Base-by-base conservation (phyloP, 2,797 vertebrate species). In the Decapterus maruadsi region DNA sequence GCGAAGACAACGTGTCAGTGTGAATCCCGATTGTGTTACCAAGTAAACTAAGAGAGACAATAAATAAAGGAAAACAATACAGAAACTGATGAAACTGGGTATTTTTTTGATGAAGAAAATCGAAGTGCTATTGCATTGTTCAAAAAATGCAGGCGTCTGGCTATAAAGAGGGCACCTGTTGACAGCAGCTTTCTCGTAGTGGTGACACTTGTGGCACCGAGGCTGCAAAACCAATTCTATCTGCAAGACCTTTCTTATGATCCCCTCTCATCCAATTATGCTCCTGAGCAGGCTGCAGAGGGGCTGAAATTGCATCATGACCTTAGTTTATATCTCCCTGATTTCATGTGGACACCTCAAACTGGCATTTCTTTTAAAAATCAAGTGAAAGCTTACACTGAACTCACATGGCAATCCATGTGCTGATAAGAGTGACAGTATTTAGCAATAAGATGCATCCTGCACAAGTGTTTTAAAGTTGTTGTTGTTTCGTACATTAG, bases 241-340 rank as follows among this genome's bases (percentile, higher is more conserved):
- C 51, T 54, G 34, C 34, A 40, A 62, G 58, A 71, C 72, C 70
- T 85, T 79, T 77, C 66, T 57, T 11, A 58, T 70, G 57, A 73
- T 79, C 51, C 51, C 66, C 51, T 64, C 40, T 72, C 55, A 71
- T 79, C 68, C 50, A 77, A 84, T 87, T 80, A 75, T 76, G 45
- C 63, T 75, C 56, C 61, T 29, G 63, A 72, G 64, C 57, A 22
- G 68, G 34, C 36, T 40, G 60, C 68, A 60, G 36, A 65, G 6
- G 50, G 19, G 1, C 26, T 62, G 62, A 77, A 80, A 85, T 80
- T 83, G 55, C 61, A 74, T 38, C 50, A 60, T 80, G 78, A 78
- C 72, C 66, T 75, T 34, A 45, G 50, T 57, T 75, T 76, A 48
- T 53, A 72, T 55, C 62, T 22, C 8, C 36, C 36, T 54, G n/a